Percentiles rank a stretch among this genome's conserved stretches.
phyloP scores from a whole-genome alignment of 2,797 vertebrate species.

The Scyliorhinus canicula region DNA sequence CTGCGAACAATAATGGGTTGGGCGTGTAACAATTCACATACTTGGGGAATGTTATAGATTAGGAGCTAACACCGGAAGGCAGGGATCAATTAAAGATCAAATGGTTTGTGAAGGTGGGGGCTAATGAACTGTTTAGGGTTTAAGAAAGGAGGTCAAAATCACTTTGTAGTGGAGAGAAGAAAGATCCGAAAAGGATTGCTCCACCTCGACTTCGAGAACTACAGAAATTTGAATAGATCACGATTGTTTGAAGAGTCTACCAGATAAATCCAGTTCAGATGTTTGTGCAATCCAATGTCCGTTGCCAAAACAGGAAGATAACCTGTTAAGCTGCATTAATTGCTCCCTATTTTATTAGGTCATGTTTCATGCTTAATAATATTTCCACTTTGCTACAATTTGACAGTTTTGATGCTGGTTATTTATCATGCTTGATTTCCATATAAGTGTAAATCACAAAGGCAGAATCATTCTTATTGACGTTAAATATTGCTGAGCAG shows the following conservation, averaged over 20 bases:
- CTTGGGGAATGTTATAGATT: background rate
- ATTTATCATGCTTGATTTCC: background rate
- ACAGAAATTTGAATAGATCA: background rate
- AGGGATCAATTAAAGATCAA: background rate
- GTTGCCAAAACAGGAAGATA: background rate
- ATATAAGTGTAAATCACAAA: background rate
- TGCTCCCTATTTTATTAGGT: background rate
- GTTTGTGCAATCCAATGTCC: background rate
- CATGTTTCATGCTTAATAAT: background rate
- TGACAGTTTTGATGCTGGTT: background rate
- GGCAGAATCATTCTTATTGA: background rate
- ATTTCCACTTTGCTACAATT: background rate
- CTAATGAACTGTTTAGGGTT: background rate
- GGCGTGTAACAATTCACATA: background rate
- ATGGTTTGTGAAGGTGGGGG: background rate
- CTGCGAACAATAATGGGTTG: too few species aligned
- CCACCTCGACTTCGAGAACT: background rate
- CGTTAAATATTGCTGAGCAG: background rate
- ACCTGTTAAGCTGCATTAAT: background rate
- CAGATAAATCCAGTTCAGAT: background rate
- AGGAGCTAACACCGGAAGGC: background rate
- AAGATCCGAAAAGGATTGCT: background rate
- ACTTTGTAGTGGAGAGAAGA: background rate
- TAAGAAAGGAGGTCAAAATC: background rate
- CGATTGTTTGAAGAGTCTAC: background rate